Evolutionary conservation across 2,888 invertebrate species (phyloP), one percentile per base, ranked within the genome.

Genomic region (Hirtodrosophila alboralis): DNA sequence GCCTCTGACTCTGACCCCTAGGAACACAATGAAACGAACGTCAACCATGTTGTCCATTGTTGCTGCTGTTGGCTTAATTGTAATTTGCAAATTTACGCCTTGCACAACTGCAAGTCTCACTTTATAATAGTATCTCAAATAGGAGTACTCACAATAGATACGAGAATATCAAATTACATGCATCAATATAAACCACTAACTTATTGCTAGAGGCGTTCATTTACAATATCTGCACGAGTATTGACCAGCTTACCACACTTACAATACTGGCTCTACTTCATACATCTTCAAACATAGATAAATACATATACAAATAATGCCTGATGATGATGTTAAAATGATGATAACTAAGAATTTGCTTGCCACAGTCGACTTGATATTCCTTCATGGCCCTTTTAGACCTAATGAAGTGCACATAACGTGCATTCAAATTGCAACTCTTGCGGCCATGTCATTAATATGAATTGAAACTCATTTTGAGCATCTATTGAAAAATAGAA

Each of bases 361-460:
- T 16, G 58, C 40, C 49, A 40, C 44, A 56, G 28, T 43, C 12
- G 31, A 13, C 33, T 44, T 12, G 43, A n/a, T n/a, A 33, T 7
- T 38, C 16, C 26, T 16, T 23, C 23, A 23, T 23, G 23, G 38
- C 12, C 40, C 38, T 34, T 36, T 45, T 10, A 27, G 16, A 7
- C 14, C 14, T 49, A 71, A 70, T 71, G 38, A 62, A 61, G 59
- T 60, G 53, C 23, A 40, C 59, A 52, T 73, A 60, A 70, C 57
- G 31, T 57, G 43, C 43, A 51, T 38, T 27, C 27, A 65, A 51
- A 44, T 41, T 74, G 59, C 66, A 70, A 38, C 30, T 52, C 45
- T 64, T 67, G 63, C 23, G 83, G 76, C 62, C 57, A 60, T 41
- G 27, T 60, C 71, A 81, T 81, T 77, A 71, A 59, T 49, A 52